A percentile compares a stretch with the other conserved stretches of the same genome.
Conservation (phyloP, 2,113 vertebrate species). For the Aegotheles bennettii region DNA sequence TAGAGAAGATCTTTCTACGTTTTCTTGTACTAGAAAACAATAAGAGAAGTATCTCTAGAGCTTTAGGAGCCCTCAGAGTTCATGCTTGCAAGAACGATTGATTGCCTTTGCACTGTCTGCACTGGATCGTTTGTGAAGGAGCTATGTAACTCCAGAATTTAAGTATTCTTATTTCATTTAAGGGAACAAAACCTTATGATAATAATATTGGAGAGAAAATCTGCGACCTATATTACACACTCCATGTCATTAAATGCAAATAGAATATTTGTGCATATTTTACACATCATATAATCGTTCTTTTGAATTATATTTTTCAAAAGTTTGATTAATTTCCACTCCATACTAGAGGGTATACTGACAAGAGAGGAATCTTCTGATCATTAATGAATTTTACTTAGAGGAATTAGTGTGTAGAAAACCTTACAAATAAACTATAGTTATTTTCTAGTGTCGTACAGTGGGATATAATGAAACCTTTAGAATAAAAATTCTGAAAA, state of each 20-base stretch:
- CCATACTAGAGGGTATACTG: neutral
- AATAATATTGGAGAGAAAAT: neutral
- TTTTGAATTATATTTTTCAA: slow-evolving; percentile 9
- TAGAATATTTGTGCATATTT: neutral
- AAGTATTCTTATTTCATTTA: neutral
- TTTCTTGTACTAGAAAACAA: neutral
- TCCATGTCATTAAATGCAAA: neutral
- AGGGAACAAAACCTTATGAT: neutral
- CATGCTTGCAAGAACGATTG: neutral
- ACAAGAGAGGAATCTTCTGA: neutral
- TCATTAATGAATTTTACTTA: neutral
- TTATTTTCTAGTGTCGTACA: neutral
- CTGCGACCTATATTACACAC: neutral
- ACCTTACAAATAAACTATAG: neutral
- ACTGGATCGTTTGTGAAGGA: neutral
- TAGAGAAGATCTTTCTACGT: neutral
- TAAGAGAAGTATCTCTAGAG: neutral
- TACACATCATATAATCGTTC: neutral
- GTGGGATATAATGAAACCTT: neutral
- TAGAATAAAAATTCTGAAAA: neutral
- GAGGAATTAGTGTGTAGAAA: neutral
- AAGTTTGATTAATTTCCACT: neutral
- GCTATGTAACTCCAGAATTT: neutral
- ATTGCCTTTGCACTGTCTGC: neutral
- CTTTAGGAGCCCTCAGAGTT: neutral